Evolutionary conservation across 2,113 vertebrate genomes (phyloP), one percentile per base, ranked within the genome.

Genomic region (Alethe diademata): DNA sequence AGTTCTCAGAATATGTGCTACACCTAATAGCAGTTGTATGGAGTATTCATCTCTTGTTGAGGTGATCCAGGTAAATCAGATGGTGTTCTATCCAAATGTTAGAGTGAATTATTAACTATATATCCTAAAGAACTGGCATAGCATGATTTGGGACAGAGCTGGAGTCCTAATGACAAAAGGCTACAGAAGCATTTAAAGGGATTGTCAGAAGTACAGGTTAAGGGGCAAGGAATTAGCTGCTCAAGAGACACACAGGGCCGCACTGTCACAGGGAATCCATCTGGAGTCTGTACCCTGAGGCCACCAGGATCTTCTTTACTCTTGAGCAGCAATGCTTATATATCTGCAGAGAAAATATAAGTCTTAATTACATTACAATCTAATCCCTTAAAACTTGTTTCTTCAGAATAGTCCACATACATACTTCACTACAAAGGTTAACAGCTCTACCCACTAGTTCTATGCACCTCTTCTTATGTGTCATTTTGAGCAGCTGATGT

Each of bases 251-350:
- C 5, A 11, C 19, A 56, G 40, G 31, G 19, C 11, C 0, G 1
- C 0, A 0, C 11, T 64, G 38, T n/a, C 2, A 1, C 16, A 35
- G 45, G 48, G 67, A n/a, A 80, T 57, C 50, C 13, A 19, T 31
- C 24, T 57, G 35, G 28, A 35, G 38, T 50, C 38, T 42, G 72
- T 40, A 36, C 11, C 54, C 17, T 5, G 5, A 50, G 42, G 42
- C 28, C 14, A 1, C 43, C 25, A 14, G 19, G 14, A 36, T 73
- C 58, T 81, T 20, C 25, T 60, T 86, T 11, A 2, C 17, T 62
- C 38, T 42, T 31, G 11, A 86, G 51, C 33, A 66, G 35, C 26
- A 65, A 3, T 18, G 11, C 7, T 64, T 85, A 4, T 0, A 0
- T 25, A 53, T 10, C 36, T 92, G 57, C 38, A 53, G 26, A 35